Base-by-base conservation (phyloP, 1,140 invertebrate genomes). In the Streblospio benedicti region DNA sequence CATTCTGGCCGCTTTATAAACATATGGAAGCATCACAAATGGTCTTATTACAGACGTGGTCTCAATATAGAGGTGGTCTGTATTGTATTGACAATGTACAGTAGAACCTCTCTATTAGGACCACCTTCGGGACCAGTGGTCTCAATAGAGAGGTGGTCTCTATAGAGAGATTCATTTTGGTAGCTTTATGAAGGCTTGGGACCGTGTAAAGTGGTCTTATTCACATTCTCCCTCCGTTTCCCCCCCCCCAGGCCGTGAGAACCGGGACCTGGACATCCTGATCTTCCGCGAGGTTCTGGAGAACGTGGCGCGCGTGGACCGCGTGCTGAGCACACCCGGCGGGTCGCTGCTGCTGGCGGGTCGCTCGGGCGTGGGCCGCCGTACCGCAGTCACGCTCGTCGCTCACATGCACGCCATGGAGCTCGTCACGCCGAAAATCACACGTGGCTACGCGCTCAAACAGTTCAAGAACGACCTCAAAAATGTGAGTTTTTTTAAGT, bases 341-440 rank as follows among this genome's bases (percentile, higher is more conserved):
- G 85, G 86, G 1, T 86, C 86, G 31, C 66, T 91, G 28, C 72
- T 95, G 9, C 70, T 94, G 50, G 78, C 85, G 20, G 90, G 90
- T 6, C 79, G 84, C 65, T 81, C 85, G 43, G 92, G 91, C 4
- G 83, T 87, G 47, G 89, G 91, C 9, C 80, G 90, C 41, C 82
- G 87, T 64, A 85, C 88, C 18, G 84, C 88, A 1, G 79, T 87
- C 3, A 83, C 82, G 66, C 80, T 93, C 9, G 82, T 88, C 4
- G 83, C 89, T 9, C 81, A 83, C 47, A 78, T 90, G 68, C 85
- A 88, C 51, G 82, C 85, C 45, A 83, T 87, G 51, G 83, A 82
- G 57, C 69, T 93, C 5, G 76, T 88, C 62, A 77, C 80, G 5
- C 83, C 83, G 0, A 82, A 83, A 69, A 79, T 86, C 25, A 76